Evolutionary conservation across 2,113 vertebrate species (phyloP), one percentile per base, ranked within the genome.

Genomic region (Takifugu bimaculatus): DNA sequence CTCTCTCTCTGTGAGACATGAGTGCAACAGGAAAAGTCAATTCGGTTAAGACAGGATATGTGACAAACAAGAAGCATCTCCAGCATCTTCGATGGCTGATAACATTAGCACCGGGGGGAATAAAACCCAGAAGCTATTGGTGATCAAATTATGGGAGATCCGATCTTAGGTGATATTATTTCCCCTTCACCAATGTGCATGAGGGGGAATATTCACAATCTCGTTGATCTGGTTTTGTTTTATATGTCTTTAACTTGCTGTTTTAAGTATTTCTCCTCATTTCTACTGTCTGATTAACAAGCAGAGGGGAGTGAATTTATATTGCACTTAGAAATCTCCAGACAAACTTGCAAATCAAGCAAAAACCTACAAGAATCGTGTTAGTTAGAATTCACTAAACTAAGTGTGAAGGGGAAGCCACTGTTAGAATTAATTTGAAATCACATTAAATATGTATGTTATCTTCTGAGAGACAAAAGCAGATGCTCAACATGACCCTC

Each of bases 131-230:
- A 65, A 82, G 77, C 74, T 44, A 44, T 63, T 47, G 42, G 3
- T 81, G 74, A 87, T 87, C 65, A 60, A 63, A 86, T 88, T 68
- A 84, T 60, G 13, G 51, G 61, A n/a, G 79, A 72, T 69, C 70
- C 80, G 63, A 76, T 61, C 44, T 26, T 42, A 65, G 56, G 54
- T 79, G 82, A 89, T 80, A 35, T 57, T n/a, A 68, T 85, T 74
- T 81, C 57, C n/a, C 42, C 47, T 53, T 50, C 26, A 50, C 13
- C 55, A 56, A 39, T 39, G 35, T 39, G 35, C 35, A 39, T 11
- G 35, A 39, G 5, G 35, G 9, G 9, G 35, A 6, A 39, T 39
- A 39, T 39, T 39, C 7, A 10, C 11, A 39, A 39, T 39, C 7
- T 11, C 11, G 11, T 10, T 6, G 35, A 10, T 39, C 35, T 39